Conservation (phyloP, 2,888 invertebrate species). For the Julus scanicus region DNA sequence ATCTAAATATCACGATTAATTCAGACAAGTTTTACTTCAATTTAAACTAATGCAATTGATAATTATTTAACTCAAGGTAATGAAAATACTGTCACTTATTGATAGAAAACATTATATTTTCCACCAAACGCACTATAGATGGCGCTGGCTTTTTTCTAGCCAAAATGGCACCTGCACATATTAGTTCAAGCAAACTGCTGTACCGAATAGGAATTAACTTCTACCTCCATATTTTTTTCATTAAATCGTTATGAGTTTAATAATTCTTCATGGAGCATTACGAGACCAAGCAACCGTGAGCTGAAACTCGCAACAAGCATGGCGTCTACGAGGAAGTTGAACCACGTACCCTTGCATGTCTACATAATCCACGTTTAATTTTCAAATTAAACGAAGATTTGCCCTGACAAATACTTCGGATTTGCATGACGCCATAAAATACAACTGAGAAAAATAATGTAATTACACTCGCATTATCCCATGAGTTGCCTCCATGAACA, state of each 20-base stretch:
- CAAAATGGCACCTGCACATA: too few species aligned
- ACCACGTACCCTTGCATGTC: not conserved
- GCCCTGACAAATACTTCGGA: not conserved
- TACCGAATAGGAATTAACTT: not conserved
- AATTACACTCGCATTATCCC: not conserved
- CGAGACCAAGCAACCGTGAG: not conserved
- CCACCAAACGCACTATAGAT: too few species aligned
- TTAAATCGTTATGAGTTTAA: not conserved
- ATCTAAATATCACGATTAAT: too few species aligned
- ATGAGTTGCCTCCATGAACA: not conserved
- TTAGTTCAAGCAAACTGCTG: not conserved
- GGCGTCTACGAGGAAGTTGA: not conserved
- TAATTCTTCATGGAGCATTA: not conserved
- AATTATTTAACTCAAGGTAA: too few species aligned
- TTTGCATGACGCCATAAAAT: conserved; percentile 7
- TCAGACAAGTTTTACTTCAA: too few species aligned
- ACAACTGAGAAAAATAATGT: not conserved
- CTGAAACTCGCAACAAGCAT: not conserved
- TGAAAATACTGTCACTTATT: too few species aligned
- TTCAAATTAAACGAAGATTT: not conserved
- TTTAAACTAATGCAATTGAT: too few species aligned
- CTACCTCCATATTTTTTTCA: not conserved
- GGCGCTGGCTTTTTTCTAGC: too few species aligned
- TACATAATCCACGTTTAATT: not conserved
- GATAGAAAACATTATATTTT: too few species aligned